Conservation (phyloP, 2,113 vertebrate species). For the Felis catus region F.catus_Fca126_mat1.0 CM031413.1:114334501-114335000, state of each 20-base stretch:
- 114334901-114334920: too few species aligned
- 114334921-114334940: too few species aligned
- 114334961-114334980: too few species aligned
- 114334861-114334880: background rate
- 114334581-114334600: background rate
- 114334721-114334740: fast-evolving
- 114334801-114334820: background rate
- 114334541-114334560: background rate
- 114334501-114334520: background rate
- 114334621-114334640: background rate
- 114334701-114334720: background rate
- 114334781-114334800: too few species aligned
- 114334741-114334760: fast-evolving
- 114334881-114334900: too few species aligned
- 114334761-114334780: background rate
- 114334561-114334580: background rate
- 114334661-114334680: background rate
- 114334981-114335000: too few species aligned
- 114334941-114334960: too few species aligned
- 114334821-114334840: background rate
- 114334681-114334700: background rate
- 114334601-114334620: fast-evolving
- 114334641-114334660: background rate
- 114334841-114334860: too few species aligned
- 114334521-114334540: background rate